phyloP scores from a whole-genome alignment of 2,113 vertebrate genomes.

The Calyptomena viridis region DNA sequence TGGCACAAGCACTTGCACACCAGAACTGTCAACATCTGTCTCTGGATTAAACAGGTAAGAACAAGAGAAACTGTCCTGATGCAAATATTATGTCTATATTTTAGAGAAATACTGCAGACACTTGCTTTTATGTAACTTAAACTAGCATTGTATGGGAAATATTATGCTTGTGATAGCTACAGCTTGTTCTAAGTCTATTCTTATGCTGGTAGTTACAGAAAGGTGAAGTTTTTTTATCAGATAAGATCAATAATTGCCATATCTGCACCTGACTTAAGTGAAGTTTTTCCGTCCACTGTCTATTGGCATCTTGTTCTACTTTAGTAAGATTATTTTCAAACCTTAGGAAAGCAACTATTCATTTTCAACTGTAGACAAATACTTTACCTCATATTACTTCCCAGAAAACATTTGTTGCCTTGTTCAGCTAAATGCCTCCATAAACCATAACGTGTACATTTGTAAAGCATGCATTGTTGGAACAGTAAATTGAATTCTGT shows the following conservation, averaged over 20 bases:
- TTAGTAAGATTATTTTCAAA: not conserved
- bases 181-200: not conserved
- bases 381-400: not conserved
- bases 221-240: not conserved
- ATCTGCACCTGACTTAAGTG: not conserved
- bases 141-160: not conserved
- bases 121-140: not conserved
- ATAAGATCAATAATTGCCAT: not conserved
- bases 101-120: not conserved
- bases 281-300: not conserved
- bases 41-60: conserved; percentile 53
- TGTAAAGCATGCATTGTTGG: not conserved
- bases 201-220: not conserved
- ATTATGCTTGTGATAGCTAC: not conserved
- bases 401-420: conserved; percentile 3
- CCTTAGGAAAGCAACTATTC: not conserved
- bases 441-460: not conserved
- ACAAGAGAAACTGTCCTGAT: not conserved
- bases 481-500: not conserved
- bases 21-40: conserved; percentile 29
- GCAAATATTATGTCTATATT: not conserved
- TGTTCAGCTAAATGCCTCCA: not conserved
- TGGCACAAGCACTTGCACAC: not conserved
- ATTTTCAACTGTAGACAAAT: not conserved
- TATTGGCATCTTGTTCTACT: not conserved